Conservation (phyloP, 2,797 vertebrate species). For the Chrysocyon brachyurus region DNA sequence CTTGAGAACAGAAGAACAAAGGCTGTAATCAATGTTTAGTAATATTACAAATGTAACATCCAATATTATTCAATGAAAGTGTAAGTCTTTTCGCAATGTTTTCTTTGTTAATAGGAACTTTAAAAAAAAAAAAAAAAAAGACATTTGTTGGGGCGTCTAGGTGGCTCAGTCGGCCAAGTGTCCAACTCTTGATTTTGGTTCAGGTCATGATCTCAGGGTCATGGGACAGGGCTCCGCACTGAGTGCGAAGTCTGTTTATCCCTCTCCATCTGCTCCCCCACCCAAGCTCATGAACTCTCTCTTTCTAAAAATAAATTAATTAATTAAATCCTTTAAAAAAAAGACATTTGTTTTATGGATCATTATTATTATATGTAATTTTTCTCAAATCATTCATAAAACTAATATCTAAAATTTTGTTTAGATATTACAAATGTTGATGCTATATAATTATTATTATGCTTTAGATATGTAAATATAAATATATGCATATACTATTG, state of each 20-base stretch:
- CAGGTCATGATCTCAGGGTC: background rate
- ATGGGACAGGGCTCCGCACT: background rate
- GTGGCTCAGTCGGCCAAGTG: too few relatives aligned
- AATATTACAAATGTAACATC: background rate
- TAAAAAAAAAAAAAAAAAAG: too few relatives aligned
- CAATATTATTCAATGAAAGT: background rate
- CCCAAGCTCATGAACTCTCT: background rate
- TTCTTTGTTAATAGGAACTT: background rate
- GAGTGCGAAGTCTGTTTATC: background rate
- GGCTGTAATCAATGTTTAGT: background rate
- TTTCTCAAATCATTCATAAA: conserved; percentile 57
- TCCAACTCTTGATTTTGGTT: too few relatives aligned
- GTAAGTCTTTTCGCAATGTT: background rate
- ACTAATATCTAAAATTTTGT: conserved; percentile 17
- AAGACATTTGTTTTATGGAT: background rate
- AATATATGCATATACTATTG: background rate
- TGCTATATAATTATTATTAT: background rate
- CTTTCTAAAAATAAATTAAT: background rate
- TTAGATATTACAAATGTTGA: background rate
- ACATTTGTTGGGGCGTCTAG: too few relatives aligned
- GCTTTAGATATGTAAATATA: background rate
- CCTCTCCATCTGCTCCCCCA: background rate
- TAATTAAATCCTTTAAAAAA: background rate
- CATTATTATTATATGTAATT: background rate
- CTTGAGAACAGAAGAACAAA: conserved; percentile 2